Conservation (phyloP, 2,113 vertebrate species). For the Chloebia gouldiae region DNA sequence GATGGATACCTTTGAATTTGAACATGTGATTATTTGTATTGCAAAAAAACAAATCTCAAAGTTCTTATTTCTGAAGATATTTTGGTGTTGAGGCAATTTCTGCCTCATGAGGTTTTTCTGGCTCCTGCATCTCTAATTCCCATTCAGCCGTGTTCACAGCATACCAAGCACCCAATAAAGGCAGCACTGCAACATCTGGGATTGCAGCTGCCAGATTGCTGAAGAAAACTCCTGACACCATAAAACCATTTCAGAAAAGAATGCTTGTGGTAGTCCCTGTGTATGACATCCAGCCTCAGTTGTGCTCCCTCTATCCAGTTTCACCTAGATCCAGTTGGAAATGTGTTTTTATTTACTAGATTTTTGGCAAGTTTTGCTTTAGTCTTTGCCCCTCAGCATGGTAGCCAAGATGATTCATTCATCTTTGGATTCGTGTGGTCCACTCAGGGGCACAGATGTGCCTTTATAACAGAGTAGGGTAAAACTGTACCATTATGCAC, state of each 20-base stretch:
- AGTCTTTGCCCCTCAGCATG: not conserved
- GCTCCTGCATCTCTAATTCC: not conserved
- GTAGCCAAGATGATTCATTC: not conserved
- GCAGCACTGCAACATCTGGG: not conserved
- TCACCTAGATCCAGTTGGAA: not conserved
- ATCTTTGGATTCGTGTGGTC: not conserved
- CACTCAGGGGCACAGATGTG: not conserved
- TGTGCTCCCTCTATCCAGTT: not conserved
- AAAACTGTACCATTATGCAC: not conserved
- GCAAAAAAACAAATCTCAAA: not conserved
- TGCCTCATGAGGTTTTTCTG: not conserved
- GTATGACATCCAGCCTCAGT: not conserved
- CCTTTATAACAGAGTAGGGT: not conserved
- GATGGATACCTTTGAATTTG: not conserved
- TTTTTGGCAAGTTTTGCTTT: not conserved
- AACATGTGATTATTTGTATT: not conserved
- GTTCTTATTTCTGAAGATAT: not conserved
- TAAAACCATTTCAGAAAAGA: not conserved
- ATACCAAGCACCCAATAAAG: not conserved
- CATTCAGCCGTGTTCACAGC: fast-evolving
- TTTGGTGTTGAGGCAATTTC: not conserved
- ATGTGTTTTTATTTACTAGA: not conserved
- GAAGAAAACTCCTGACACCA: not conserved
- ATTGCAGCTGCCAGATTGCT: not conserved
- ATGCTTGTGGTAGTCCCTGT: not conserved